Percentiles rank a stretch among this genome's conserved stretches.
Evolutionary conservation across 2,797 vertebrate species (phyloP).

Genomic region (Manis pentadactyla): DNA sequence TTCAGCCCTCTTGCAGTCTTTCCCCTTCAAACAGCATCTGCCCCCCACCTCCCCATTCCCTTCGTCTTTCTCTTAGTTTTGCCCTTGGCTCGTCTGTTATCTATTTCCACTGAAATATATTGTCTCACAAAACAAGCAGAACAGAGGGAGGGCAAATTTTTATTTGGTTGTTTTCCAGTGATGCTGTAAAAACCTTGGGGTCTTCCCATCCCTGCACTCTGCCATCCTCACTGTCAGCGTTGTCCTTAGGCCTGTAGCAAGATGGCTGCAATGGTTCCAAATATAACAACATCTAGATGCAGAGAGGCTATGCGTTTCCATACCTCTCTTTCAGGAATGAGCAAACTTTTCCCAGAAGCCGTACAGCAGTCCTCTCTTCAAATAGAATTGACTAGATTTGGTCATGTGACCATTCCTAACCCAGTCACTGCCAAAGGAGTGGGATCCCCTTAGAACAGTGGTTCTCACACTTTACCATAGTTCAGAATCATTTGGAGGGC

Average conservation of each 20-base stretch:
- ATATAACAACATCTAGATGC: neutral
- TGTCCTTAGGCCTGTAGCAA: slow-evolving; percentile 1
- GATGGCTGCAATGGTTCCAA: neutral
- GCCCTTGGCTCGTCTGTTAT: neutral
- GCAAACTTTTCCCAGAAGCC: neutral
- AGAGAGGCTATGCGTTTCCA: neutral
- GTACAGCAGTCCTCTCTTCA: neutral
- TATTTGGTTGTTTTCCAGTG: neutral
- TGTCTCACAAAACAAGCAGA: slow-evolving; percentile 6
- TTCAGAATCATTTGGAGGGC: neutral
- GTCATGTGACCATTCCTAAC: neutral
- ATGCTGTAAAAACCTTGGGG: neutral
- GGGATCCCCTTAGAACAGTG: neutral
- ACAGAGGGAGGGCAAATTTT: neutral
- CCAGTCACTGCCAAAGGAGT: neutral
- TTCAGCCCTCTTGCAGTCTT: neutral
- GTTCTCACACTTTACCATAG: neutral
- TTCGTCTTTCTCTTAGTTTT: neutral
- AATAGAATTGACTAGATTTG: slow-evolving; percentile 1
- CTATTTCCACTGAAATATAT: neutral
- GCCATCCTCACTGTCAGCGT: neutral
- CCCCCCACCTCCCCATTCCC: neutral
- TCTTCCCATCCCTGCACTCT: neutral
- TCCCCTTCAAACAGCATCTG: neutral
- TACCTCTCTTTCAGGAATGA: neutral